Evolutionary conservation across 2,888 invertebrate species (phyloP).

Genomic region (Suillia variegata): DNA sequence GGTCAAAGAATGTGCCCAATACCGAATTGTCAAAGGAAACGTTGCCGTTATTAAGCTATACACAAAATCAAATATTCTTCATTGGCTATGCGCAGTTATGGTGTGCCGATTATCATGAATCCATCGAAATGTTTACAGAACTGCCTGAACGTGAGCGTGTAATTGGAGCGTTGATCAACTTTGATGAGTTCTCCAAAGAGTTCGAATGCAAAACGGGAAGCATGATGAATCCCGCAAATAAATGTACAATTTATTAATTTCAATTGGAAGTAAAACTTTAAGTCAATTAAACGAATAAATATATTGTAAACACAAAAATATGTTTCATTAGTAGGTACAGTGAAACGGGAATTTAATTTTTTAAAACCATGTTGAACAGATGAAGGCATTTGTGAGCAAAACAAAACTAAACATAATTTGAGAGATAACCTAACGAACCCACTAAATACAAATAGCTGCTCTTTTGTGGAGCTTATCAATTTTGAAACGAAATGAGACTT

Average conservation of each 20-base stretch:
- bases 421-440: conserved; percentile 13
- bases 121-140: conserved; percentile 40
- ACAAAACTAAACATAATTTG: too few relatives aligned
- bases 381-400: too few relatives aligned
- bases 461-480: not conserved
- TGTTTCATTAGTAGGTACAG: too few relatives aligned
- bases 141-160: conserved; percentile 48
- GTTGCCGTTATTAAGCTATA: conserved; percentile 44
- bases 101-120: conserved; percentile 48
- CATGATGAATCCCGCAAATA: conserved; percentile 49
- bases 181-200: conserved; percentile 45
- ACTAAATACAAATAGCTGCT: too few relatives aligned
- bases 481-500: not conserved
- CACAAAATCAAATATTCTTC: conserved; percentile 50
- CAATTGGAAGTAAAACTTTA: conserved; percentile 5
- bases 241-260: conserved; percentile 50
- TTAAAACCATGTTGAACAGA: too few relatives aligned
- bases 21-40: conserved; percentile 38
- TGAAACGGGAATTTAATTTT: too few relatives aligned
- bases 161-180: conserved; percentile 50
- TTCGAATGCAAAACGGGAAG: conserved; percentile 43
- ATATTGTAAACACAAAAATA: not conserved
- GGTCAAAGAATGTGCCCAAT: conserved; percentile 49
- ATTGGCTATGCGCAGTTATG: conserved; percentile 53
- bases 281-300: not conserved